Evolutionary conservation across 2,113 vertebrate species (phyloP).

Genomic region (Hydrochoerus hydrochaeris): DNA sequence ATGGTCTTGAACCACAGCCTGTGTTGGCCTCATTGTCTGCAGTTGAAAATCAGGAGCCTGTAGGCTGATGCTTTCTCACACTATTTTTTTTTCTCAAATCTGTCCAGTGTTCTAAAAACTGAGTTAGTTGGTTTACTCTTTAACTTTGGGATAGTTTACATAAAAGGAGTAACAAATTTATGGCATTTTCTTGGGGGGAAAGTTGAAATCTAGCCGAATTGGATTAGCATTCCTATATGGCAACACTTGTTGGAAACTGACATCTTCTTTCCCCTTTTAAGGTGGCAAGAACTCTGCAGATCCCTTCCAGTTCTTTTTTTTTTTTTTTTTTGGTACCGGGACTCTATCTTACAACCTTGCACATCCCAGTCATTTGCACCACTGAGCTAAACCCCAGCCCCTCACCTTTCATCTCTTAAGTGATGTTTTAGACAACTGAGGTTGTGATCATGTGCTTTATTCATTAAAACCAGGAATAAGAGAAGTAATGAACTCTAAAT

Average conservation of each 20-base stretch:
- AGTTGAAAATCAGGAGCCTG: not conserved
- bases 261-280: not conserved
- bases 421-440: not conserved
- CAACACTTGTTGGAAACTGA: not conserved
- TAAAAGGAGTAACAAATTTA: not conserved
- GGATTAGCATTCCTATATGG: not conserved
- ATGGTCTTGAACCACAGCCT: not conserved
- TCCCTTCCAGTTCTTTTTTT: not conserved
- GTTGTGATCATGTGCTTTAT: not conserved
- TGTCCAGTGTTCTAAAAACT: not conserved
- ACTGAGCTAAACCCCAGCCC: not conserved
- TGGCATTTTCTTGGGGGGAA: not conserved
- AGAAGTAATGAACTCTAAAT: not conserved
- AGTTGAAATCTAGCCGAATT: not conserved
- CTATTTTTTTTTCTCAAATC: not conserved
- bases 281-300: not conserved
- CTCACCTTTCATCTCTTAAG: not conserved
- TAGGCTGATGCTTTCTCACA: not conserved
- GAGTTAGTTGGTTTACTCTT: not conserved
- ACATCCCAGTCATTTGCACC: too few relatives aligned
- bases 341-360: too few relatives aligned
- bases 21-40: not conserved
- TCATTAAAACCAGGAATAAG: not conserved
- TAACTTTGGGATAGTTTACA: not conserved
- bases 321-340: too few relatives aligned